Base-by-base conservation (phyloP, 2,888 invertebrate species). In the Drosophila prostipennis region DNA sequence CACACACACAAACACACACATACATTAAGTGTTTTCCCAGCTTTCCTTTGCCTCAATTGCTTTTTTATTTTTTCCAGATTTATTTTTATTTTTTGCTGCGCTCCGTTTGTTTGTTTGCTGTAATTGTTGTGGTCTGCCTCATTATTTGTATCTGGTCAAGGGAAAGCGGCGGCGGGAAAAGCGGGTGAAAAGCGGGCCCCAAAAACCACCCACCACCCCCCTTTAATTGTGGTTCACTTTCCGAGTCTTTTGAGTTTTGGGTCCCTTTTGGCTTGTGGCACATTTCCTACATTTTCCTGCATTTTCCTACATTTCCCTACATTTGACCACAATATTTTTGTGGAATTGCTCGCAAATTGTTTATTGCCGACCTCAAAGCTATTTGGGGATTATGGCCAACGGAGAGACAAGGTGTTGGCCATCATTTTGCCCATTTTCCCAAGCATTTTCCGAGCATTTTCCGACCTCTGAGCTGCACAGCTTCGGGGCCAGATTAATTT, bases 61-160 rank as follows among this genome's bases (percentile, higher is more conserved):
- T 70, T 64, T 64, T 65, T 56, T 70, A 45, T 70, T 65, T 70
- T 65, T 65, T 56, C 0, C 65, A 65, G 57, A 65, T 65, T 70
- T 48, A 65, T 72, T 52, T 71, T 48, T 59, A 65, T 72, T 52
- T 71, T 59, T 34, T 32, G 36, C 29, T 7, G 6, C 51, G 39
- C 39, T 57, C 42, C 63, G 72, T 72, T 72, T 76, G 77, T 75
- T 78, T 83, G 80, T 74, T 87, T 87, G 82, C 77, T 79, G 89
- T 87, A 87, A 90, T 86, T 80, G 79, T 80, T 88, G 86, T 77
- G 88, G 89, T 76, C 87, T 76, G 53, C 76, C 76, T 78, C 76
- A 84, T 82, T 82, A 87, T 89, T 83, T 57, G 63, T 65, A 71
- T 60, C 64, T 58, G 57, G 76, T 19, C 63, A 48, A 39, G 59